A percentile compares a stretch with the other conserved stretches of the same genome.
These are phyloP conservation scores for Hermetia illucens DNA, from an alignment of 1,140 invertebrate species.

Conservation along the genomic window DNA sequence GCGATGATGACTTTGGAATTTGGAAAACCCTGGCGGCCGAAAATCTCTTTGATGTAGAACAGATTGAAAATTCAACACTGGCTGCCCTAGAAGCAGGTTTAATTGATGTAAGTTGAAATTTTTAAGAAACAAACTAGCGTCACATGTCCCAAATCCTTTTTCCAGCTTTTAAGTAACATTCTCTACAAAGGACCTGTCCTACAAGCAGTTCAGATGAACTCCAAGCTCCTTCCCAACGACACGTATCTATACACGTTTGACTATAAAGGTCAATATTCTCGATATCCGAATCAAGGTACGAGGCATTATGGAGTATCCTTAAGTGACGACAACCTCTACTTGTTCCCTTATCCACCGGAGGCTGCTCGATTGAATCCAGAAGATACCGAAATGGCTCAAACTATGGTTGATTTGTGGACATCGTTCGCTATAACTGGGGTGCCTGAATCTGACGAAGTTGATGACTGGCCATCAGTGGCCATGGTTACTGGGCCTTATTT, in stretches of 20 bases:
- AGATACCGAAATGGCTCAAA: not conserved
- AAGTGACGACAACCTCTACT: constrained; percentile 2
- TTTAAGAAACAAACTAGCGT: too few relatives aligned
- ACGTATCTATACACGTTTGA: constrained; percentile 4
- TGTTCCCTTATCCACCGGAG: constrained; percentile 2
- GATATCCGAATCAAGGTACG: not conserved
- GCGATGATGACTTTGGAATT: not conserved
- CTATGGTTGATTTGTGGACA: constrained; percentile 4
- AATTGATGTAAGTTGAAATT: too few relatives aligned
- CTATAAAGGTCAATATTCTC: constrained; percentile 2
- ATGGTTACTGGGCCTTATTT: not conserved
- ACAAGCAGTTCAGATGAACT: not conserved
- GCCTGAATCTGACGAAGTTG: not conserved
- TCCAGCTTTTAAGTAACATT: not conserved
- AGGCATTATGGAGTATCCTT: constrained; percentile 5
- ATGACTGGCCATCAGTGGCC: not conserved
- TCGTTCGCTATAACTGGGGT: constrained; percentile 3
- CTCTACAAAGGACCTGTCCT: not conserved
- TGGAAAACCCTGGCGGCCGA: too few relatives aligned
- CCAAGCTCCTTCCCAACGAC: not conserved
- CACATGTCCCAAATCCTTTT: not conserved
- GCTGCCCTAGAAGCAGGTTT: too few relatives aligned
- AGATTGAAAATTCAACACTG: too few relatives aligned
- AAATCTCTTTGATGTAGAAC: too few relatives aligned
- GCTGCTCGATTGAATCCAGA: not conserved